A percentile compares a stretch with the other conserved stretches of the same genome.
Evolutionary conservation across 2,113 vertebrate species (phyloP).

Genomic region (Brachypteracias leptosomus): DNA sequence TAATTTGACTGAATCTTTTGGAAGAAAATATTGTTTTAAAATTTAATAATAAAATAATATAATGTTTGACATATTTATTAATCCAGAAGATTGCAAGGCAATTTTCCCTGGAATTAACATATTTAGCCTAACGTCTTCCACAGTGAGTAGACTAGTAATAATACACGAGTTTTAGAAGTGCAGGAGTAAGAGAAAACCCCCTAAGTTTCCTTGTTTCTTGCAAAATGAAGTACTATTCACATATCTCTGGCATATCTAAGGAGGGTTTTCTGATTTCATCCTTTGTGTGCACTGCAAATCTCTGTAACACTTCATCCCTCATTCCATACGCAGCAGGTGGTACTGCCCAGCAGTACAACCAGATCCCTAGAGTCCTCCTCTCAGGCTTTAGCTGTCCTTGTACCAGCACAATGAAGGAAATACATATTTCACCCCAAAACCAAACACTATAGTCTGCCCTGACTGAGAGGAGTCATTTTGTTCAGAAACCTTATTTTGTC

Average conservation of each 20-base stretch:
- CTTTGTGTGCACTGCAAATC: not conserved
- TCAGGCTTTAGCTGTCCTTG: not conserved
- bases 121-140: not conserved
- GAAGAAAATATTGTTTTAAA: not conserved
- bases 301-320: not conserved
- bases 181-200: not conserved
- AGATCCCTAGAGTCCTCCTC: not conserved
- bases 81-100: not conserved
- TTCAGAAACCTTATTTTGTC: constrained; percentile 48
- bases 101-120: not conserved
- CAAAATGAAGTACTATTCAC: not conserved
- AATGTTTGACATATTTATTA: not conserved
- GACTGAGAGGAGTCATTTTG: constrained; percentile 43
- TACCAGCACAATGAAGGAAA: not conserved
- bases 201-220: not conserved
- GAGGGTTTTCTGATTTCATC: not conserved
- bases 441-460: constrained; percentile 14
- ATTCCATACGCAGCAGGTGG: not conserved
- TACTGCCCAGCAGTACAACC: not conserved
- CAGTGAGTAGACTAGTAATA: not conserved
- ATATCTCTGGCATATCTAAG: not conserved
- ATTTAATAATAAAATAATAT: not conserved
- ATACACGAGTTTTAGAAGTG: not conserved
- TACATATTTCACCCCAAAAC: constrained; percentile 15
- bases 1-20: not conserved